A percentile compares a stretch with the other conserved stretches of the same genome.
phyloP scores from a whole-genome alignment of 2,797 vertebrate species.

The Peromyscus melanophrys region DNA sequence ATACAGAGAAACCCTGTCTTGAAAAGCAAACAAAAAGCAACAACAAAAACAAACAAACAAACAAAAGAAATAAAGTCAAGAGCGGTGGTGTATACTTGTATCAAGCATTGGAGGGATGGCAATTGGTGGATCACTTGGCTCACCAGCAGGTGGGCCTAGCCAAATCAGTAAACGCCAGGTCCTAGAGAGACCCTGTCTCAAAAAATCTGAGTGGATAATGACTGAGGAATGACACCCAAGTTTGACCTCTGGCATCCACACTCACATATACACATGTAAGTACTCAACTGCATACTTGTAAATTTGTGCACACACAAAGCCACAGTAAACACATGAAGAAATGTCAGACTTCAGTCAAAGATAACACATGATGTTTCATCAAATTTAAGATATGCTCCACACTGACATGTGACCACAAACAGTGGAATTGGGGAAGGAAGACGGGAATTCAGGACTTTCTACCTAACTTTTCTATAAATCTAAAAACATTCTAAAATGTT shows the following conservation, averaged over 20 bases:
- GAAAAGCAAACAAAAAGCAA: background rate
- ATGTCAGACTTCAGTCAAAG: fast-evolving
- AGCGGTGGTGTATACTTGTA: background rate
- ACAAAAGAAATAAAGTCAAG: background rate
- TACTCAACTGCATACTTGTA: background rate
- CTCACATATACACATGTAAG: background rate
- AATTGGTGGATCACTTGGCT: background rate
- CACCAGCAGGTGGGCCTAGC: background rate
- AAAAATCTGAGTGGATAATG: background rate
- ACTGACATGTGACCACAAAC: background rate
- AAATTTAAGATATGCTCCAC: background rate
- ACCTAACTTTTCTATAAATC: background rate
- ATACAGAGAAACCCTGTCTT: background rate
- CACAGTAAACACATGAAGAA: background rate
- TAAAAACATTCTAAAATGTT: background rate
- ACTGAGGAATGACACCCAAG: background rate
- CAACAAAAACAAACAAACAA: background rate
- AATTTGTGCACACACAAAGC: background rate
- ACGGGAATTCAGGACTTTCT: background rate
- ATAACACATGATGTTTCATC: fast-evolving
- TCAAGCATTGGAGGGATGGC: background rate
- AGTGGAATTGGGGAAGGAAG: background rate
- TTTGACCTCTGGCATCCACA: background rate
- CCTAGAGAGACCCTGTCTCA: background rate
- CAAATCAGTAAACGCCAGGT: background rate